phyloP scores from a whole-genome alignment of 2,797 vertebrate genomes.

The Buceros bicornis region DNA sequence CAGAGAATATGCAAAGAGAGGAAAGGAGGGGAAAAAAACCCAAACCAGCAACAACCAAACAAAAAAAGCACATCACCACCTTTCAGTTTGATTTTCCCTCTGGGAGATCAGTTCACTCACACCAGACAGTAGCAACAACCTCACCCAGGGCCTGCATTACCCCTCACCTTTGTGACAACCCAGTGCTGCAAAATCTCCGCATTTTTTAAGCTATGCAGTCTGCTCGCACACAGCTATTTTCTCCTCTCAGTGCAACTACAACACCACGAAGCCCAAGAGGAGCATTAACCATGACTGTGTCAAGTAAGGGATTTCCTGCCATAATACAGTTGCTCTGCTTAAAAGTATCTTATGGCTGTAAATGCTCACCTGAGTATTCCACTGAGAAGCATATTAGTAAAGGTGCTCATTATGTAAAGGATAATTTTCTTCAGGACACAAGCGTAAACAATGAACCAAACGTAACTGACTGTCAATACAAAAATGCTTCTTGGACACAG shows the following conservation, averaged over 20 bases:
- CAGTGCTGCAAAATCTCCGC: not conserved
- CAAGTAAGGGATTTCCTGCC: not conserved
- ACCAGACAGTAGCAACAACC: not conserved
- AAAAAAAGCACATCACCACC: not conserved
- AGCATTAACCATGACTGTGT: not conserved
- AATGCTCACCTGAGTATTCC: not conserved
- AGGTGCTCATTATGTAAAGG: not conserved
- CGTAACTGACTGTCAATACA: not conserved
- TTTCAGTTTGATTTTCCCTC: not conserved
- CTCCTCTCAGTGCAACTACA: not conserved
- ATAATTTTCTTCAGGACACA: not conserved
- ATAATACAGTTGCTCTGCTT: not conserved
- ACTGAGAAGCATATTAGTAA: not conserved
- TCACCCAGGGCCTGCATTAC: not conserved
- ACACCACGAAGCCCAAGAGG: not conserved
- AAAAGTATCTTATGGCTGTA: not conserved
- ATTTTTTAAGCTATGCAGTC: not conserved
- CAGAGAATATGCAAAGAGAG: not conserved
- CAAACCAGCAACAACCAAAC: not conserved
- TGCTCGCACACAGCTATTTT: not conserved
- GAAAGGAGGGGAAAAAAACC: fast-evolving
- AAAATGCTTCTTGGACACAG: not conserved
- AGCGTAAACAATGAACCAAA: not conserved
- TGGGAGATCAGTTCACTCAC: not conserved
- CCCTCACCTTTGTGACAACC: not conserved